Evolutionary conservation across 2,888 invertebrate genomes (phyloP), one percentile per base, ranked within the genome.

Genomic region (Helobdella robusta): DNA sequence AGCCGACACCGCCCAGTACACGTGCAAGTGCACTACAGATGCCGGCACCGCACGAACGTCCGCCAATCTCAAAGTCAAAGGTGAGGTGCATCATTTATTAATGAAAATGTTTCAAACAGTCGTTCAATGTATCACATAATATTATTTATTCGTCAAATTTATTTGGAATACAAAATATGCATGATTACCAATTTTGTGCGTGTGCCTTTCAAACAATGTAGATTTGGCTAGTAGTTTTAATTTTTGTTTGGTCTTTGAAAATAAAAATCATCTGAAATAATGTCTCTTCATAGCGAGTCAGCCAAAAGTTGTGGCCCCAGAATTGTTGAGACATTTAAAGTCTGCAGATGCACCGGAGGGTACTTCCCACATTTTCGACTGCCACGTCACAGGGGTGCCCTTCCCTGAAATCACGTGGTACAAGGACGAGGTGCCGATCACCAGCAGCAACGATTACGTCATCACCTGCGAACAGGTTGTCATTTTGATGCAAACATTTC

Each of bases 1-100:
- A 0, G 90, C 89, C 74, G 91, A 91, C 78, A 87, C 89, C 0
- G 89, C 89, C 0, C 83, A 83, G 64, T 98, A 97, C 79, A 94
- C 93, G 2, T 92, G 93, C 77, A 84, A 91, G 68, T 93, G 95
- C 28, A 87, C 88, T 0, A 98, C 95, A 77, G 82, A 88, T 34
- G 85, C 89, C 32, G 98, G 98, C 56, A 85, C 86, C 68, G 93
- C 91, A 1, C 88, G 89, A 75, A 89, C 89, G 0, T 84, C 84
- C 28, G 89, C 88, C 15, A 83, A 81, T 23, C 81, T 91, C 20
- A 84, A 83, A 35, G 89, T 91, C 1, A 86, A 86, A 80, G 85
- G 86, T 85, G 73, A 71, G 72, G n/a, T n/a, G n/a, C n/a, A n/a
- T n/a, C n/a, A n/a, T n/a, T n/a, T n/a, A n/a, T n/a, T n/a, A n/a